phyloP scores from a whole-genome alignment of 2,113 vertebrate species.

The Gasterosteus aculeatus region DNA sequence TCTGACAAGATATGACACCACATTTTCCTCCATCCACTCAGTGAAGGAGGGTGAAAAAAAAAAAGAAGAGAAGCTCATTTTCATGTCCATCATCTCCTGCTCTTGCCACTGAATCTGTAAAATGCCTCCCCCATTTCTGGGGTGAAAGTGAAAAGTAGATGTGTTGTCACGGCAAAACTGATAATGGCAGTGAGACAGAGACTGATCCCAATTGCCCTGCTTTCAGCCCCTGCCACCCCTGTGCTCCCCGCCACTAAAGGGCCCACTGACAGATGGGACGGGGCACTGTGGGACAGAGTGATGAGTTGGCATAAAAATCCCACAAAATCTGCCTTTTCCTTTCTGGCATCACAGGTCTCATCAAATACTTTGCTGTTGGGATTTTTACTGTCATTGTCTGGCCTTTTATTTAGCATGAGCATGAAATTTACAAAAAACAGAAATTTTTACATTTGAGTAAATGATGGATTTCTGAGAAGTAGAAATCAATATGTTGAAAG shows the following conservation, averaged over 20 bases:
- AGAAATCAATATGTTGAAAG: not conserved
- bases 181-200: constrained; percentile 77
- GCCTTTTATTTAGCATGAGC: not conserved
- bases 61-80: constrained; percentile 69
- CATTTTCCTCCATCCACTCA: constrained; percentile 66
- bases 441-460: not conserved
- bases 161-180: constrained; percentile 81
- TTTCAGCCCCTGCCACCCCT: constrained; percentile 76
- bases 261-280: constrained; percentile 78
- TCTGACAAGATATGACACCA: constrained; percentile 77
- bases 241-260: constrained; percentile 71
- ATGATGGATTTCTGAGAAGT: not conserved
- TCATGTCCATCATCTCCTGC: constrained; percentile 78
- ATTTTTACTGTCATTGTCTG: not conserved
- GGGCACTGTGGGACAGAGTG: constrained; percentile 66
- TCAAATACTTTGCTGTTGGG: constrained; percentile 45
- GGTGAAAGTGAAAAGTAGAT: constrained; percentile 79
- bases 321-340: constrained; percentile 54
- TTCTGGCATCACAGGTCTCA: constrained; percentile 33
- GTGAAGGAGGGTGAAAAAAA: constrained; percentile 22
- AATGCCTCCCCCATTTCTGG: constrained; percentile 57
- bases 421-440: not conserved
- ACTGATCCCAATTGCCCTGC: constrained; percentile 80
- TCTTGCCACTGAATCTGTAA: constrained; percentile 62
- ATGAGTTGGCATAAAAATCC: constrained; percentile 73